A percentile compares a stretch with the other conserved stretches of the same genome.
Conservation (phyloP, 2,888 invertebrate genomes). For the Macrosoma leucophasiata region DNA sequence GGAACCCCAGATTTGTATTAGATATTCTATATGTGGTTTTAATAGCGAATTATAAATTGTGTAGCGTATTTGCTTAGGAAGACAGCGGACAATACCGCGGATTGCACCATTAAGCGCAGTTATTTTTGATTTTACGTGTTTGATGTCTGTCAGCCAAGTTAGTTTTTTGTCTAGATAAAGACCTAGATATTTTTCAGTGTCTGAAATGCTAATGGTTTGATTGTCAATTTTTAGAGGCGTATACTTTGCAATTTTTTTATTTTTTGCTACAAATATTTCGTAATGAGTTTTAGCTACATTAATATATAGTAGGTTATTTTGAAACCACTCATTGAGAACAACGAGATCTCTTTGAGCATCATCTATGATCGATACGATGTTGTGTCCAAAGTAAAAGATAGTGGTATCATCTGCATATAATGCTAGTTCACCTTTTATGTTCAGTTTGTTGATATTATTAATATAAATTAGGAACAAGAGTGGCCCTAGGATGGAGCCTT, state of each 20-base stretch:
- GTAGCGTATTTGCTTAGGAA: constrained; percentile 6
- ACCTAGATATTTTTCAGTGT: constrained; percentile 6
- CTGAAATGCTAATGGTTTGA: background rate
- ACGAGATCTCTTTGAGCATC: constrained; percentile 17
- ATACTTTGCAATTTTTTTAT: constrained; percentile 3
- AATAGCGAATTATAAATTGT: constrained; percentile 6
- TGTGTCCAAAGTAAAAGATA: constrained; percentile 19
- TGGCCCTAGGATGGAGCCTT: background rate
- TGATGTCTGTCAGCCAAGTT: constrained; percentile 4
- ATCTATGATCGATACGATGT: constrained; percentile 5
- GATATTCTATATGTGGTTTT: constrained; percentile 8
- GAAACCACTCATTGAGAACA: constrained; percentile 15
- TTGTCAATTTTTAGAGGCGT: background rate
- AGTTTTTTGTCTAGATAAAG: constrained; percentile 3
- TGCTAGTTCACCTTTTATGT: constrained; percentile 12
- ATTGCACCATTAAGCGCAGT: constrained; percentile 1
- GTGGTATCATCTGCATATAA: constrained; percentile 22
- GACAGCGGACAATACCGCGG: background rate
- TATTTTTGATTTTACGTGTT: constrained; percentile 5
- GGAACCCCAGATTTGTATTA: constrained; percentile 8
- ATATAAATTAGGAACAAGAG: constrained; percentile 10
- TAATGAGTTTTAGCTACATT: constrained; percentile 18
- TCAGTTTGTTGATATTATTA: constrained; percentile 10
- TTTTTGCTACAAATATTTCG: constrained; percentile 5
- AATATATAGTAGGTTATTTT: constrained; percentile 17